These are phyloP conservation scores for Pleuronectes platessa DNA, from an alignment of 2,113 vertebrate species.

Conservation along the genomic window DNA sequence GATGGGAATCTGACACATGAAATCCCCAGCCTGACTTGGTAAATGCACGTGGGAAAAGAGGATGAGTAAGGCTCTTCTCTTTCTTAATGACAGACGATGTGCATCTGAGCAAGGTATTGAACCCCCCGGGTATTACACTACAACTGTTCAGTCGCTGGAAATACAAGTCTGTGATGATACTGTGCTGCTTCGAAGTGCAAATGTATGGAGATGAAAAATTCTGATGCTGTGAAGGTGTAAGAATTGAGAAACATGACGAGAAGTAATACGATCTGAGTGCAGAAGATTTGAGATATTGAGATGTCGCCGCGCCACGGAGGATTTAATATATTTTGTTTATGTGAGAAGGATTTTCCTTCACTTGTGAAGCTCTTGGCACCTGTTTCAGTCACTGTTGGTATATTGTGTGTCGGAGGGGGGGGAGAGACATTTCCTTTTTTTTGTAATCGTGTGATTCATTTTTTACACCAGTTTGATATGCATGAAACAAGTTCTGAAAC, in stretches of 20 bases:
- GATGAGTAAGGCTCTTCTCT: not conserved
- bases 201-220: not conserved
- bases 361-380: not conserved
- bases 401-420: too few relatives aligned
- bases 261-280: too few relatives aligned
- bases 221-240: not conserved
- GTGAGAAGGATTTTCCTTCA: not conserved
- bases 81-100: not conserved
- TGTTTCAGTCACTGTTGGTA: not conserved
- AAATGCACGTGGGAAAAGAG: not conserved
- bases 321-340: not conserved
- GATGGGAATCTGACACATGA: too few relatives aligned
- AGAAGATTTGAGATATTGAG: too few relatives aligned
- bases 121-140: not conserved
- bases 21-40: not conserved
- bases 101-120: not conserved
- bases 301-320: too few relatives aligned
- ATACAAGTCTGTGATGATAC: not conserved
- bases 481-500: not conserved
- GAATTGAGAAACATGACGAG: not conserved
- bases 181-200: not conserved
- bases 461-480: too few relatives aligned
- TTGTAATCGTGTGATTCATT: too few relatives aligned
- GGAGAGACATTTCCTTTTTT: too few relatives aligned
- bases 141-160: not conserved